Base-by-base conservation (phyloP, 30 jellyfish, hydroid and myxozoan genomes). In the Rhopilema esculentum region DNA sequence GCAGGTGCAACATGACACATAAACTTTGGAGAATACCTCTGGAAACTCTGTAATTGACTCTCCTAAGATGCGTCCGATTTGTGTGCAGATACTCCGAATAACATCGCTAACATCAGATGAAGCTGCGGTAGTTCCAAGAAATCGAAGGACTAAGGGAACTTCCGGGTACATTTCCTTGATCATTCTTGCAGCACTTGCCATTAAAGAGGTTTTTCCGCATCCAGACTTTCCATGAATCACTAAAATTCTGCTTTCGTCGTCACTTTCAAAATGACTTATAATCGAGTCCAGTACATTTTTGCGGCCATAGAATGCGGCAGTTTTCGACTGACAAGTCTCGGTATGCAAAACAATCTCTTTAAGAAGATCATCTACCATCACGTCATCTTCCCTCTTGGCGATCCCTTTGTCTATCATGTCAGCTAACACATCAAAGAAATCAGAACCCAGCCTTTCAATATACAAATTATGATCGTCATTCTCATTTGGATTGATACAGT, bases 111-210 rank as follows among this genome's bases (percentile, higher is more conserved):
- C 64, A 20, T 89, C 82, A 25, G 98, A 87, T 32, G 98, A 93
- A 28, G 76, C 97, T 7, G 97, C 75, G 16, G 97, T 93, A 4
- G 98, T 93, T 16, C 98, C 98, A 51, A 93, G 87, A 77, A 93
- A 93, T 30, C 98, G 57, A 24, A 90, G 63, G 0, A 93, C 62
- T 20, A 86, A 48, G 1, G 89, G 92, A 15, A 50, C 69, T 1
- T 75, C 87, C 62, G 82, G 92, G 88, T 82, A 72, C 29, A 18
- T 25, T 61, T 74, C 91, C 71, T 82, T 88, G 23, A 92, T 61
- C 31, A 27, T 17, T 65, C 73, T 77, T 1, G 91, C 97, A 20
- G 98, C 98, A 20, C 49, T 86, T 4, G 98, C 95, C 93, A 93
- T 87, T 0, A 93, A 30, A 0, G 98, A 88, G 17, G 98, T 93